A percentile compares a stretch with the other conserved stretches of the same genome.
phyloP scores from a whole-genome alignment of 2,888 invertebrate genomes.

The Oegoconia quadripuncta region DNA sequence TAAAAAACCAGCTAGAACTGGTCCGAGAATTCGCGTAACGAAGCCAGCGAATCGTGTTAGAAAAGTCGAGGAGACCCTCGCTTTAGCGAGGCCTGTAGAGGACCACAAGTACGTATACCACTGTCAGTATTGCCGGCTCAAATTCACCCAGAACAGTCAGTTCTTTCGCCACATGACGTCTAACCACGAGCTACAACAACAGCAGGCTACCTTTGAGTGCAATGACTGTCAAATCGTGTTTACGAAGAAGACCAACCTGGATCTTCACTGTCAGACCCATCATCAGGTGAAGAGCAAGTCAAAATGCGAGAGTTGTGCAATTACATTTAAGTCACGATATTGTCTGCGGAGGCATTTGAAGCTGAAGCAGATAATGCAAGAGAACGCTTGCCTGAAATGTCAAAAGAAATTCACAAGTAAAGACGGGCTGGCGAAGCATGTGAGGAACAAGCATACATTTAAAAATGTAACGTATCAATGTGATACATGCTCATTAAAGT shows the following conservation, averaged over 20 bases:
- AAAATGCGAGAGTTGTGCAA: constrained; percentile 59
- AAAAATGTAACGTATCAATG: constrained; percentile 62
- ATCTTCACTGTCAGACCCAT: constrained; percentile 58
- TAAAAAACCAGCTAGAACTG: constrained; percentile 58
- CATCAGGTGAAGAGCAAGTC: constrained; percentile 62
- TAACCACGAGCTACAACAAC: constrained; percentile 61
- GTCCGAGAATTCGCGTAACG: constrained; percentile 64
- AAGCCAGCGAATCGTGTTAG: constrained; percentile 41
- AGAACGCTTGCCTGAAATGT: constrained; percentile 63
- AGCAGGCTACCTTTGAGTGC: constrained; percentile 58
- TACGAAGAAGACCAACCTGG: constrained; percentile 53
- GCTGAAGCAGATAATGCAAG: constrained; percentile 56
- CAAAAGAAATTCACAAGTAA: constrained; percentile 62
- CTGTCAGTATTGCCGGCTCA: constrained; percentile 63
- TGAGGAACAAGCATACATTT: constrained; percentile 57
- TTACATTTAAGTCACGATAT: constrained; percentile 67
- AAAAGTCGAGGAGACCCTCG: constrained; percentile 41
- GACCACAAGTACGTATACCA: constrained; percentile 56
- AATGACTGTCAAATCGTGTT: constrained; percentile 66
- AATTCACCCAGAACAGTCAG: constrained; percentile 67
- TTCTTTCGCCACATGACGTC: constrained; percentile 71
- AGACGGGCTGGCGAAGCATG: constrained; percentile 55
- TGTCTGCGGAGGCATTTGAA: constrained; percentile 64
- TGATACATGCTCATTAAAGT: constrained; percentile 58
- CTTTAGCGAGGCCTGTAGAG: constrained; percentile 28